phyloP scores from a whole-genome alignment of 2,113 vertebrate genomes.

The Aleadryas rufinucha region DNA sequence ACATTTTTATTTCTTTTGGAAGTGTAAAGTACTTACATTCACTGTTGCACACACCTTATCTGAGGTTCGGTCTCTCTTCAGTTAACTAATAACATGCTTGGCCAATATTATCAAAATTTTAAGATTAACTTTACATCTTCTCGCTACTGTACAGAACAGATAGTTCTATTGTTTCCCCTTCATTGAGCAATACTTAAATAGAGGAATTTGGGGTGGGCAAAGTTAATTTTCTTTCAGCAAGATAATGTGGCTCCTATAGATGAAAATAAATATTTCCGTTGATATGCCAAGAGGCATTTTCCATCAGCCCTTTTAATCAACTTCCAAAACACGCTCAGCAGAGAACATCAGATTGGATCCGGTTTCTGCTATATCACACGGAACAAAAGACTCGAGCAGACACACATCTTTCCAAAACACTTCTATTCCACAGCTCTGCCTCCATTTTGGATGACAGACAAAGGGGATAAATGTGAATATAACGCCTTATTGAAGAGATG shows the following conservation, averaged over 20 bases:
- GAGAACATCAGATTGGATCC: conserved; percentile 3
- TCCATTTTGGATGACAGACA: conserved; percentile 61
- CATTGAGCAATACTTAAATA: background rate
- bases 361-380: background rate
- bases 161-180: background rate
- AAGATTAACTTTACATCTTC: background rate
- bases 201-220: background rate
- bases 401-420: conserved; percentile 18
- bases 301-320: conserved; percentile 15
- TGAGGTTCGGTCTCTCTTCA: background rate
- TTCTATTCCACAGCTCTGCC: conserved; percentile 22
- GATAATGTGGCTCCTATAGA: background rate
- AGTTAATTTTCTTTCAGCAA: background rate
- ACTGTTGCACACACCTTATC: background rate
- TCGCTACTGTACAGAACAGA: rapidly evolving
- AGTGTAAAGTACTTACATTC: background rate
- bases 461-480: background rate
- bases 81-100: background rate
- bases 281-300: background rate
- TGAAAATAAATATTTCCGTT: background rate
- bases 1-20: background rate
- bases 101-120: background rate
- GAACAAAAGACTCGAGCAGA: conserved; percentile 40
- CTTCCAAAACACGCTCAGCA: background rate
- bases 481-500: background rate